Evolutionary conservation across 1,140 invertebrate genomes (phyloP), one percentile per base, ranked within the genome.

Genomic region (Pseudobourletiella spinata): DNA sequence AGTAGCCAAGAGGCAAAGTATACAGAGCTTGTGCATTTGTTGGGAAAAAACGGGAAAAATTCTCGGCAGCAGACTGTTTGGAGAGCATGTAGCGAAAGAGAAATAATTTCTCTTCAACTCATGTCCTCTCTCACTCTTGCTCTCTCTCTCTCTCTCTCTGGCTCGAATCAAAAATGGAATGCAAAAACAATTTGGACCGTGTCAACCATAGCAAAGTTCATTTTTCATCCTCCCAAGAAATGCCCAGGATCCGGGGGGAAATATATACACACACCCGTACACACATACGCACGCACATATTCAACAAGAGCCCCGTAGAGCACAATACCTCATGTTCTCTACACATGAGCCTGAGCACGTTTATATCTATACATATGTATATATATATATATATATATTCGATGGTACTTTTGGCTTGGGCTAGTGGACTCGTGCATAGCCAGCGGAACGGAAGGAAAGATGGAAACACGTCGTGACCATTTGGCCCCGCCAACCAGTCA

Each of bases 171-270:
- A 64, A 68, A 68, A 64, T 64, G 66, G 66, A 68, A 68, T 68
- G 62, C 66, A 68, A 64, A 67, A 68, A 68, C 66, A 68, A 68
- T 68, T 68, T 68, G 62, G 62, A 68, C 55, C 66, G 51, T 64
- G 66, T 68, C 66, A 68, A 68, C 66, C 28, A 57, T 39, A 61
- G 42, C 60, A 22, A 54, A 55, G 62, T 64, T 64, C 66, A 68
- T 68, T 68, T 68, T 68, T 68, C 66, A 68, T 68, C 52, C 55
- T 51, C 48, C 25, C 48, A 51, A 51, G 48, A 51, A 25, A 51
- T 39, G 32, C 51, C n/a, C n/a, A n/a, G n/a, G 43, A 43, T 57
- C 6, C 55, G 14, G 56, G 32, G 32, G 32, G n/a, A 39, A 39
- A 39, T n/a, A 39, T 39, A 8, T 39, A 8, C 35, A 39, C 35